Conservation (phyloP, 2,113 vertebrate genomes). For the Phyllopteryx taeniolatus region DNA sequence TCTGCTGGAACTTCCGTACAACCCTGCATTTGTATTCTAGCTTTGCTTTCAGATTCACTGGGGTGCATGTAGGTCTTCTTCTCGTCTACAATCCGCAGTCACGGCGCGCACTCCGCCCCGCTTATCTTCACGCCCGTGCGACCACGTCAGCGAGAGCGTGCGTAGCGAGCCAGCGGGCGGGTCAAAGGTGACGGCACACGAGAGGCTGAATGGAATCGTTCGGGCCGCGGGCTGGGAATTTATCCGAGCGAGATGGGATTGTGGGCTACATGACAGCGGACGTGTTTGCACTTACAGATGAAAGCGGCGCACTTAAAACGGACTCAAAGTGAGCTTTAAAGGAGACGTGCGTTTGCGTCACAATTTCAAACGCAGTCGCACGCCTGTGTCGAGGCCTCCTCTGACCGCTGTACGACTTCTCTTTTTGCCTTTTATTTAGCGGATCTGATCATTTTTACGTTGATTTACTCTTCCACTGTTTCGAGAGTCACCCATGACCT, state of each 20-base stretch:
- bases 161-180: slow-evolving; percentile 9
- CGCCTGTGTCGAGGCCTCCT: no score
- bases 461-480: no score
- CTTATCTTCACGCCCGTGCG: slow-evolving; percentile 30
- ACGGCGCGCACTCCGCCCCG: slow-evolving; percentile 24
- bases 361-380: background rate
- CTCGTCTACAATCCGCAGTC: slow-evolving; percentile 18
- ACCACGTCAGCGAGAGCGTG: slow-evolving; percentile 15
- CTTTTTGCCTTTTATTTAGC: no score
- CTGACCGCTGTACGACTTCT: background rate
- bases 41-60: background rate
- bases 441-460: no score
- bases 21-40: background rate
- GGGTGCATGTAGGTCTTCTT: slow-evolving; percentile 40
- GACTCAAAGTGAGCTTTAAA: background rate
- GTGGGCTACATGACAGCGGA: slow-evolving; percentile 30
- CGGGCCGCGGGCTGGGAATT: background rate
- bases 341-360: background rate
- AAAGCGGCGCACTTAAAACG: background rate
- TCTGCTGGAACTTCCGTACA: background rate
- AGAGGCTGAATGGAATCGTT: background rate
- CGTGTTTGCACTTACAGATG: slow-evolving; percentile 23
- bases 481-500: no score
- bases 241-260: slow-evolving; percentile 34
- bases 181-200: slow-evolving; percentile 35